Base-by-base conservation (phyloP, 2,888 invertebrate genomes). In the Heliconius ismenius region DNA sequence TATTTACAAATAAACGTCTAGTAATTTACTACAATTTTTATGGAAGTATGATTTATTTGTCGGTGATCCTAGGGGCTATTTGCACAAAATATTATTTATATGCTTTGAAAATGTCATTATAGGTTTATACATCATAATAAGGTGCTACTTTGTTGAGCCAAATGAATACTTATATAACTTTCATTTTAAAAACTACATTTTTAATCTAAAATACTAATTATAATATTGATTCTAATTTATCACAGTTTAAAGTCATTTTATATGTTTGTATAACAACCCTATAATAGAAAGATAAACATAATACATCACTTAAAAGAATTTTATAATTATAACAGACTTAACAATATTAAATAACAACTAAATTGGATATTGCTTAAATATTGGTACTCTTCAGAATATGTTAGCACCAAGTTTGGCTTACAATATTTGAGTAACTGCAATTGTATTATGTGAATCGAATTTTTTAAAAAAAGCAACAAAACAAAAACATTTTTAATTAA, bases 21-120 rank as follows among this genome's bases (percentile, higher is more conserved):
- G 58, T 58, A 70, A 58, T 32, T 70, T n/a, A 32, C 49, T 68
- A 68, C 68, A 26, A 68, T 68, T 26, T 26, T 68, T 13, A 69
- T 32, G 49, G 54, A 58, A 58, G 32, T 58, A 54, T 58, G 58
- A 24, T 43, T 67, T 67, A n/a, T 70, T 58, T 70, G 9, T 58
- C 32, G 32, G 36, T n/a, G n/a, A 54, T 32, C 32, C 7, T 28
- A 69, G 9, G 10, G 36, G n/a, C 54, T 70, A 58, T 70, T 70
- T 70, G 70, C 70, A 70, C 70, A 70, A 58, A 70, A 24, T 28
- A 70, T 32, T 32, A 58, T 32, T 32, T 58, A 54, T 69, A n/a
- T 70, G 58, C 15, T 58, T 69, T 58, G 32, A 21, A 21, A 28
- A 70, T 69, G 28, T 28, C 13, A 54, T 18, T 68, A 49, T 32